Evolutionary conservation across 2,888 invertebrate genomes (phyloP), one percentile per base, ranked within the genome.

Genomic region (Tenodera sinensis): DNA sequence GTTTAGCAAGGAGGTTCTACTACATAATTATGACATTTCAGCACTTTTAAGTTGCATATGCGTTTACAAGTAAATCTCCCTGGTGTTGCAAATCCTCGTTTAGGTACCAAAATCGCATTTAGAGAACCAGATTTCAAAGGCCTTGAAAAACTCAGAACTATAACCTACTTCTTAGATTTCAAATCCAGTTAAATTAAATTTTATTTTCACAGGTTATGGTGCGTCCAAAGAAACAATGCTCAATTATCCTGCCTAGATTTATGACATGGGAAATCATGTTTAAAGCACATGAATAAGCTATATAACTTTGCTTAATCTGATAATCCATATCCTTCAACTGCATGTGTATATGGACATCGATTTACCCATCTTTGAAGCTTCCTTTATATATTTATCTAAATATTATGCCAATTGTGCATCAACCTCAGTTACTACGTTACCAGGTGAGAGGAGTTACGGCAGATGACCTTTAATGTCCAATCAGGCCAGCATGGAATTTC

Each of bases 401-500:
- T 20, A 30, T 7, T 15, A 83, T 28, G 27, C 2, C n/a, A 6
- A 28, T 20, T n/a, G 30, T 30, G 28, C 83, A 83, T 28, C 28
- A 83, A 3, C 34, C 14, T n/a, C 83, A 25, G 42, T 87, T 82
- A 87, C 81, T 83, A 34, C 87, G 42, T 30, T 87, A 84, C 54
- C 88, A 88, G 88, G 88, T 84, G 88, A 20, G 54, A 88, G 28
- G 83, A 71, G 71, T 28, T 42, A 86, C 87, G 89, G 90, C 89
- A 89, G 90, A 89, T 90, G 90, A 90, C 90, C 90, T 90, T 90
- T 89, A 89, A 87, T 85, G 90, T 85, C 84, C 89, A 86, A 88
- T 83, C 85, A 88, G 85, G 83, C 83, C 84, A 84, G 83, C 42
- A 85, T 28, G 81, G 71, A 83, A 88, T 89, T 90, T 85, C 89